Conservation (phyloP, 2,113 vertebrate genomes). For the Pithys albifrons region DNA sequence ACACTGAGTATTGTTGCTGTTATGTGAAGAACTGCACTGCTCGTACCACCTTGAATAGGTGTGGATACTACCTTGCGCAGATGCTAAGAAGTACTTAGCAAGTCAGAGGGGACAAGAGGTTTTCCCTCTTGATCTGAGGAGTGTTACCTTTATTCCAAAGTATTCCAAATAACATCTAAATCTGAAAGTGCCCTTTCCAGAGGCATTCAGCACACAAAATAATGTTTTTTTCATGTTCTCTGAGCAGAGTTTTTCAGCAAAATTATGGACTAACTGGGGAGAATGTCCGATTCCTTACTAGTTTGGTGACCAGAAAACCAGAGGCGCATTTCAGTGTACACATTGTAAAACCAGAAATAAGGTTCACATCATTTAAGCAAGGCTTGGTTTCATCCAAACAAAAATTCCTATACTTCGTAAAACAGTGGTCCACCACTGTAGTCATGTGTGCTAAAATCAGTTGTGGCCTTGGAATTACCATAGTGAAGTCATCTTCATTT, state of each 20-base stretch:
- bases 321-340: not conserved
- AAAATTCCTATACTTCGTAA: not conserved
- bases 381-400: not conserved
- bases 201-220: not conserved
- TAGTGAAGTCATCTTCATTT: not conserved
- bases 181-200: not conserved
- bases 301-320: not conserved
- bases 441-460: rapidly evolving
- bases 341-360: not conserved
- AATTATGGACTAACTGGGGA: not conserved
- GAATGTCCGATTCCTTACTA: not conserved
- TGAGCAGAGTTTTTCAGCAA: not conserved
- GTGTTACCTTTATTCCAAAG: not conserved
- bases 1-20: not conserved
- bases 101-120: not conserved
- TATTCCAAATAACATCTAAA: not conserved
- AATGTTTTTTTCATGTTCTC: not conserved
- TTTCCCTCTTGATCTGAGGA: not conserved
- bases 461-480: not conserved
- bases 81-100: not conserved
- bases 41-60: not conserved
- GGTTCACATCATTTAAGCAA: not conserved
- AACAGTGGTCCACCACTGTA: not conserved
- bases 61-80: not conserved
- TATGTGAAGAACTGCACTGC: not conserved